Conservation (phyloP, 2,888 invertebrate genomes). For the Sussaba pulchella region DNA sequence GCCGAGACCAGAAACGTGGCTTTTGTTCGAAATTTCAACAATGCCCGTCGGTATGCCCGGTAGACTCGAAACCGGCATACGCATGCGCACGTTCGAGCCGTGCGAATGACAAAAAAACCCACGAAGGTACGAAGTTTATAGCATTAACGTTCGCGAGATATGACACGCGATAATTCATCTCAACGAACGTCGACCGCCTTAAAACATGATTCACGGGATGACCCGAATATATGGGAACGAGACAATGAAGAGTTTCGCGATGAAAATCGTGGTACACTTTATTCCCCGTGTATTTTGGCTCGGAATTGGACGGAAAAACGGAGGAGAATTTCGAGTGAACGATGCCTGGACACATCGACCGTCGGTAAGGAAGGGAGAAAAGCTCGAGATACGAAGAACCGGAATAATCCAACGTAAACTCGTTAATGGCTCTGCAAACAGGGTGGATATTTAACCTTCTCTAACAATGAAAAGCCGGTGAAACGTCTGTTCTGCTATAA, state of each 20-base stretch:
- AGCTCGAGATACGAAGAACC: conserved; percentile 28
- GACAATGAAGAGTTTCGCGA: neutral
- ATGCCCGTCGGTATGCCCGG: conserved; percentile 19
- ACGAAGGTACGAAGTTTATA: neutral
- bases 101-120: neutral
- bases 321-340: conserved; percentile 25
- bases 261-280: neutral
- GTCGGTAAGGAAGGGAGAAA: conserved; percentile 18
- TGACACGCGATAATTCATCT: conserved; percentile 1
- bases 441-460: conserved; percentile 15
- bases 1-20: conserved; percentile 22
- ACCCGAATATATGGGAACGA: neutral
- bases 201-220: neutral
- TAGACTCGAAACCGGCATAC: neutral
- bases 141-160: neutral
- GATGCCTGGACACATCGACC: conserved; percentile 17
- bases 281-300: conserved; percentile 3
- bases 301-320: conserved; percentile 12
- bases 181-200: neutral
- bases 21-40: conserved; percentile 52
- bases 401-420: conserved; percentile 23
- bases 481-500: neutral
- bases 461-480: conserved; percentile 28
- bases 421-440: conserved; percentile 52
- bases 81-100: neutral